These are phyloP conservation scores for Ictidomys tridecemlineatus DNA, from an alignment of 2,113 vertebrate genomes.

Conservation along the genomic window DNA sequence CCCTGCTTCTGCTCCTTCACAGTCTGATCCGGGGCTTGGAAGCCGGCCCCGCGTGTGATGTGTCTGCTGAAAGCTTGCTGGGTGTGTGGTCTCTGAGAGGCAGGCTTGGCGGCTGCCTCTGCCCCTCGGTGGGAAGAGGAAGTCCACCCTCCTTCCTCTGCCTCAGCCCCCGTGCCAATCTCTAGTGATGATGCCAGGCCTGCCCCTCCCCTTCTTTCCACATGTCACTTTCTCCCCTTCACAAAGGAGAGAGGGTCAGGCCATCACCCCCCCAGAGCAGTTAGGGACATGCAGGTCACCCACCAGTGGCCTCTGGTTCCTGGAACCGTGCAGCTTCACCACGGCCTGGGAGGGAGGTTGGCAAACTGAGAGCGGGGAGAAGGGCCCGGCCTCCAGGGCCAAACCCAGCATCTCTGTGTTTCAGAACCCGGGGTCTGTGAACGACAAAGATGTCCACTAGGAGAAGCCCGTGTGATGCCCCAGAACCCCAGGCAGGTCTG, in stretches of 20 bases:
- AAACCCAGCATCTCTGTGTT: neutral
- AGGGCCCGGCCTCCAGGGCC: neutral
- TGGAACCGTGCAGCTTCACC: rapidly evolving
- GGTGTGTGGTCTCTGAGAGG: neutral
- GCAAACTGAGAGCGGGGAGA: neutral
- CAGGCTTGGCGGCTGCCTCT: neutral
- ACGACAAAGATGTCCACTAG: neutral
- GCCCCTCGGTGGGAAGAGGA: no score
- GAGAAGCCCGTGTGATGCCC: neutral
- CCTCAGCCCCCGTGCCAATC: neutral
- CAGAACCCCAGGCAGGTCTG: no score
- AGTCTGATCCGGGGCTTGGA: rapidly evolving
- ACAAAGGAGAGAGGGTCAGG: neutral
- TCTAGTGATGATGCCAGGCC: no score
- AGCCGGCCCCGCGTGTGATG: rapidly evolving
- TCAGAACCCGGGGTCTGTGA: neutral
- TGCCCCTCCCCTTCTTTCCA: no score
- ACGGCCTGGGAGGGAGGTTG: no score
- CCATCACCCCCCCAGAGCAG: neutral
- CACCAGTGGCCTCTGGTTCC: neutral
- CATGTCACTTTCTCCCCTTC: neutral
- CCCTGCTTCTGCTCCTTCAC: no score
- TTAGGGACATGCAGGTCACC: no score
- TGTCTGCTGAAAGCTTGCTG: neutral
- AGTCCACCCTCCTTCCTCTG: neutral